Conservation (phyloP, 1,140 invertebrate genomes). For the Rhizoglyphus robini region DNA sequence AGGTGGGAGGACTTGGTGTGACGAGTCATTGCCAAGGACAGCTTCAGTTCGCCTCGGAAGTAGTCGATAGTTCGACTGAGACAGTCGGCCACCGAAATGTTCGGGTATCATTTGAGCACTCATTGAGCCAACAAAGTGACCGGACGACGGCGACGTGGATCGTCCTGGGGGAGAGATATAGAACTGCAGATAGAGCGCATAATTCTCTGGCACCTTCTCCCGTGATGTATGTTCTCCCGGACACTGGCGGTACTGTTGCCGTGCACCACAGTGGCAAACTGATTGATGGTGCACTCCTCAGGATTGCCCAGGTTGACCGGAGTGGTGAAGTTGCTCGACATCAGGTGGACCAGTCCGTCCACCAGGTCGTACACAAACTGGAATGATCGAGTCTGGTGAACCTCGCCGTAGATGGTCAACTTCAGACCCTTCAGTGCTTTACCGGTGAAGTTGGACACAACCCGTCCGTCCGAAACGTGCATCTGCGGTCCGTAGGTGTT, state of each 20-base stretch:
- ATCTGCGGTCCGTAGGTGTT: constrained; percentile 99
- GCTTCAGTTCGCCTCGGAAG: constrained; percentile 62
- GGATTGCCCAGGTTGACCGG: constrained; percentile 97
- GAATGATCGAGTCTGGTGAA: constrained; percentile 91
- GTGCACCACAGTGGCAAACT: constrained; percentile 78
- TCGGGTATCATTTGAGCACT: constrained; percentile 83
- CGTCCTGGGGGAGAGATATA: constrained; percentile 77
- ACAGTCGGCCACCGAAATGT: constrained; percentile 67
- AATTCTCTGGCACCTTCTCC: too few relatives aligned
- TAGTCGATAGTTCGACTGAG: constrained; percentile 77
- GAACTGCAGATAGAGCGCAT: too few relatives aligned
- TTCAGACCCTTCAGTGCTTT: constrained; percentile 87
- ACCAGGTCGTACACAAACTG: constrained; percentile 96
- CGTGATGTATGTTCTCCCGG: background rate
- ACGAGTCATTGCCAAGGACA: too few relatives aligned
- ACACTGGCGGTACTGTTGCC: constrained; percentile 15
- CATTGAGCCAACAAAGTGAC: constrained; percentile 78
- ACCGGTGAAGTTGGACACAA: constrained; percentile 96
- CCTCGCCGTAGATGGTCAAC: constrained; percentile 92
- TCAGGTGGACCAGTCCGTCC: constrained; percentile 78
- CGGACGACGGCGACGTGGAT: constrained; percentile 81
- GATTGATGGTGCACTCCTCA: constrained; percentile 87
- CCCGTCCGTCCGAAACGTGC: constrained; percentile 97
- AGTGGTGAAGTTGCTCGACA: constrained; percentile 82
- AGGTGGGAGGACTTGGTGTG: too few relatives aligned